These are phyloP conservation scores for human DNA, from an alignment of 2,113 vertebrate species.

Conservation along the genomic window DNA sequence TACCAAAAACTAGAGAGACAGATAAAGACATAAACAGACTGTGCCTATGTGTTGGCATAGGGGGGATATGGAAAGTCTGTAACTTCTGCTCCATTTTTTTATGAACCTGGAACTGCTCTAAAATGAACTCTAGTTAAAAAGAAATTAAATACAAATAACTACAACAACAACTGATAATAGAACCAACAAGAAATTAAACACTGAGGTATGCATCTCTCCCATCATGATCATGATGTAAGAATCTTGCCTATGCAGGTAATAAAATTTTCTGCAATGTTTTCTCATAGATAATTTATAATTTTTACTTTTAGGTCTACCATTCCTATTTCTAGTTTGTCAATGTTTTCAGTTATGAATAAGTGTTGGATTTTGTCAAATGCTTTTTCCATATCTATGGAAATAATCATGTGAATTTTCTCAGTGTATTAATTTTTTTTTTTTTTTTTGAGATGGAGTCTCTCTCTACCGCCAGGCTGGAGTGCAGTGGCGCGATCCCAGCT, in stretches of 20 bases:
- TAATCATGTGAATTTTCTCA: background rate
- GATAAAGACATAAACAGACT: background rate
- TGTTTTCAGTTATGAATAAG: background rate
- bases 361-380: background rate
- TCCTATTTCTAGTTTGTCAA: background rate
- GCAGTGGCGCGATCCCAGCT: too few species aligned
- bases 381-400: background rate
- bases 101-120: background rate
- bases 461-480: too few species aligned
- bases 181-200: background rate
- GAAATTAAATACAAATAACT: too few species aligned
- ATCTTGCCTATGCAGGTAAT: background rate
- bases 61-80: background rate
- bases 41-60: background rate
- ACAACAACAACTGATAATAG: background rate
- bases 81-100: background rate
- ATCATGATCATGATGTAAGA: background rate
- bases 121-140: background rate
- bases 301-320: background rate
- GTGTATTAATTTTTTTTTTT: background rate
- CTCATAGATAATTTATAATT: background rate
- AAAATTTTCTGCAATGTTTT: background rate
- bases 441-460: too few species aligned
- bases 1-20: background rate
- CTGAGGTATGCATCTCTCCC: background rate